These are phyloP conservation scores for Nesoenas mayeri DNA, from an alignment of 2,113 vertebrate species.

Conservation along the genomic window DNA sequence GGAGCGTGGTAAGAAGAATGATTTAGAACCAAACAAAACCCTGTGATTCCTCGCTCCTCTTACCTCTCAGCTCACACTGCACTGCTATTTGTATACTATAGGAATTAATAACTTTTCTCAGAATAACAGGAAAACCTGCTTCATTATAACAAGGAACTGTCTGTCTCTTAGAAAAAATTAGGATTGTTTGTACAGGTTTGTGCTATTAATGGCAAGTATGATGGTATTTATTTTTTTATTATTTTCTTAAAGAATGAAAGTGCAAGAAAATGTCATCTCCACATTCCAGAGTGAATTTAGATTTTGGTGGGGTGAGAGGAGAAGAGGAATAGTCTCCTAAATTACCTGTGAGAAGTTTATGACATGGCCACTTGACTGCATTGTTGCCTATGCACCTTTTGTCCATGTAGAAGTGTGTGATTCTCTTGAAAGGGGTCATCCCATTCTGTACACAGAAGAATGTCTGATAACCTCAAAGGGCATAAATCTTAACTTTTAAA, in stretches of 20 bases:
- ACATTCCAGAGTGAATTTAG: slow-evolving; percentile 21
- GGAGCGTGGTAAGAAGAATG: background rate
- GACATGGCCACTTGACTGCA: slow-evolving; percentile 31
- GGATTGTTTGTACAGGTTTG: background rate
- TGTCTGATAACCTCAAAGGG: slow-evolving; percentile 74
- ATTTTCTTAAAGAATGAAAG: background rate
- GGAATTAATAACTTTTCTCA: background rate
- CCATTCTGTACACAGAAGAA: slow-evolving; percentile 61
- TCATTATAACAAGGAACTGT: background rate
- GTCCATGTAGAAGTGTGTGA: slow-evolving; percentile 31
- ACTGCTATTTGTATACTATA: background rate
- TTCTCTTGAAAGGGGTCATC: slow-evolving; percentile 60
- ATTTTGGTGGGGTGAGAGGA: background rate
- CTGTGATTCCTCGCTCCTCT: background rate
- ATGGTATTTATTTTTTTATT: background rate
- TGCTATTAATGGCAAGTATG: background rate
- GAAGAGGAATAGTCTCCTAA: slow-evolving; percentile 20
- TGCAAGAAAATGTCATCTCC: background rate
- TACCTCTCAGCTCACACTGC: background rate
- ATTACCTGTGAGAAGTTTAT: slow-evolving; percentile 62
- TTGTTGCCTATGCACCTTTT: slow-evolving; percentile 43
- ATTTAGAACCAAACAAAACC: slow-evolving; percentile 38
- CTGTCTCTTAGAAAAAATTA: background rate
- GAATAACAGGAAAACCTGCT: slow-evolving; percentile 4
- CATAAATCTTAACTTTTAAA: slow-evolving; percentile 77